Conservation (phyloP, 2,797 vertebrate species). For the Gallinago stenura region DNA sequence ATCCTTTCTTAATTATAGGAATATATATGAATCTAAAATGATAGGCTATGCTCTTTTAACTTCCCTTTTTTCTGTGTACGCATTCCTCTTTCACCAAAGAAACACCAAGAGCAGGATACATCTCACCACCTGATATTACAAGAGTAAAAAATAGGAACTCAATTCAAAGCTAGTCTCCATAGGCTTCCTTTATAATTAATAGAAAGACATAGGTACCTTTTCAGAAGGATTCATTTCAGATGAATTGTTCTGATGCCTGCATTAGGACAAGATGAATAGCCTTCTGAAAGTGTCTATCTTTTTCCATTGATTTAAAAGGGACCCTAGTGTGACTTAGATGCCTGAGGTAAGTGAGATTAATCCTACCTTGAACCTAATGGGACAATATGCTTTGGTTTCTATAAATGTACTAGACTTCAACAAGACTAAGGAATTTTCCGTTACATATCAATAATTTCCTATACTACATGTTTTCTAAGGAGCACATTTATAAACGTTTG, state of each 20-base stretch:
- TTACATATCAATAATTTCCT: not conserved
- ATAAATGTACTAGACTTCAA: not conserved
- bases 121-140: not conserved
- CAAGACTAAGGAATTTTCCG: not conserved
- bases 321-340: conserved; percentile 49
- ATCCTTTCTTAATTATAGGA: conserved; percentile 16
- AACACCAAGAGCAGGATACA: not conserved
- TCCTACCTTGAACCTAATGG: not conserved
- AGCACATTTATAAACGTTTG: not conserved
- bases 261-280: conserved; percentile 1
- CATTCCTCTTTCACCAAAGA: not conserved
- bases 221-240: conserved; percentile 37
- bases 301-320: conserved; percentile 19
- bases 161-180: not conserved
- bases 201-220: conserved; percentile 3
- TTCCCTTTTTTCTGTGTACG: not conserved
- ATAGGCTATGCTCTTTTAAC: not conserved
- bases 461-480: not conserved
- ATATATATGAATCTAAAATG: not conserved
- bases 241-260: conserved; percentile 26
- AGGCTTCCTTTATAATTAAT: conserved; percentile 51
- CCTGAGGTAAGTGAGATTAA: conserved; percentile 45
- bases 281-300: conserved; percentile 13
- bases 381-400: not conserved
- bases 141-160: not conserved